phyloP scores from a whole-genome alignment of 92 coral and sea anemone genomes.

The Porites rus region DNA sequence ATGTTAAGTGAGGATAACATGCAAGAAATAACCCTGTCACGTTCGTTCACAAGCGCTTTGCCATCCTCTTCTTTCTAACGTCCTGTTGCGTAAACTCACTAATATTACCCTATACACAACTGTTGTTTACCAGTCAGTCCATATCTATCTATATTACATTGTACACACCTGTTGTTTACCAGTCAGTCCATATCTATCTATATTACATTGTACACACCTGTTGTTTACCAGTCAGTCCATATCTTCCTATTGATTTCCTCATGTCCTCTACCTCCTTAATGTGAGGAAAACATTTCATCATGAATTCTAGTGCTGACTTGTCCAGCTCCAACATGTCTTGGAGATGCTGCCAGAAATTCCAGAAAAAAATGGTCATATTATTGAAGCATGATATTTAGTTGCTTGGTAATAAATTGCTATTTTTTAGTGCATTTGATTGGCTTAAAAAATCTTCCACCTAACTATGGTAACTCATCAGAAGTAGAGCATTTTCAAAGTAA shows the following conservation, averaged over 20 bases:
- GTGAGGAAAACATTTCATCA: constrained; percentile 96
- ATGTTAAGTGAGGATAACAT: no score
- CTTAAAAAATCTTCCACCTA: no score
- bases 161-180: constrained; percentile 93
- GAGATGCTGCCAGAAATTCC: constrained; percentile 74
- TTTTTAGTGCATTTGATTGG: no score
- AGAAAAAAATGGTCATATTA: neutral
- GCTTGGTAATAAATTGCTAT: neutral
- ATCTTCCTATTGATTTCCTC: constrained; percentile 95
- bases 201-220: constrained; percentile 62
- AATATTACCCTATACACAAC: constrained; percentile 39
- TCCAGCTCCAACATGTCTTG: constrained; percentile 99
- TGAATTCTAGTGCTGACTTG: constrained; percentile 89
- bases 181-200: constrained; percentile 45
- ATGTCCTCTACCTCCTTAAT: constrained; percentile 94
- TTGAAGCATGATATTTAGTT: neutral
- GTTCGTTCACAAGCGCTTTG: no score
- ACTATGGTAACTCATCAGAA: no score
- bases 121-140: constrained; percentile 32
- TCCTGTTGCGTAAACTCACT: no score
- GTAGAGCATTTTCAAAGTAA: no score
- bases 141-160: neutral
- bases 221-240: constrained; percentile 98
- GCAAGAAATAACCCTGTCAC: no score
- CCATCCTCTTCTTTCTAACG: no score